Conservation (phyloP, 2,797 vertebrate genomes). For the Gambusia yucatana region DNA sequence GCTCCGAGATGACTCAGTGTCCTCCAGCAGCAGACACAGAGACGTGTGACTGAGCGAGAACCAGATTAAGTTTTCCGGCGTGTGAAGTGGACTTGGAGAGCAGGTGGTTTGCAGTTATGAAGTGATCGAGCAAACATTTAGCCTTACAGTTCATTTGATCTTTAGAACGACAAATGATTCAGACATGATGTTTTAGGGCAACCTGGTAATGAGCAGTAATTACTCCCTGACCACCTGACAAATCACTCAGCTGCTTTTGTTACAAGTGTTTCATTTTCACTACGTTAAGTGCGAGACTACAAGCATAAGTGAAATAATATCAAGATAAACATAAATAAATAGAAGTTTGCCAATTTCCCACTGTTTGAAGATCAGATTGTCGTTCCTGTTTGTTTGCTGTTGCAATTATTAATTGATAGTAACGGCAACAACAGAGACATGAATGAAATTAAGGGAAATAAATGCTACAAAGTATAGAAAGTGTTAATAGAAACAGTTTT, state of each 20-base stretch:
- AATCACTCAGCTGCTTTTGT: constrained; percentile 10
- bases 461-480: background rate
- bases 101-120: constrained; percentile 35
- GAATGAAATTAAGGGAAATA: background rate
- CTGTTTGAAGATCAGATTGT: background rate
- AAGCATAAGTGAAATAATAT: background rate
- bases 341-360: background rate
- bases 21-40: constrained; percentile 6
- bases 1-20: constrained; percentile 35
- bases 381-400: background rate
- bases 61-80: constrained; percentile 26
- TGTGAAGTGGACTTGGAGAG: constrained; percentile 33
- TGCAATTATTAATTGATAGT: background rate
- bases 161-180: constrained; percentile 13
- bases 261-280: background rate
- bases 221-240: background rate
- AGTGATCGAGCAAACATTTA: constrained; percentile 33
- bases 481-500: background rate
- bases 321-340: background rate
- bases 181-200: constrained; percentile 8
- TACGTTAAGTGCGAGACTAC: background rate
- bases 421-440: background rate
- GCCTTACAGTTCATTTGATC: constrained; percentile 24
- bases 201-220: background rate
- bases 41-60: constrained; percentile 31